phyloP scores from a whole-genome alignment of 2,113 vertebrate species.

The Antigone vipio region DNA sequence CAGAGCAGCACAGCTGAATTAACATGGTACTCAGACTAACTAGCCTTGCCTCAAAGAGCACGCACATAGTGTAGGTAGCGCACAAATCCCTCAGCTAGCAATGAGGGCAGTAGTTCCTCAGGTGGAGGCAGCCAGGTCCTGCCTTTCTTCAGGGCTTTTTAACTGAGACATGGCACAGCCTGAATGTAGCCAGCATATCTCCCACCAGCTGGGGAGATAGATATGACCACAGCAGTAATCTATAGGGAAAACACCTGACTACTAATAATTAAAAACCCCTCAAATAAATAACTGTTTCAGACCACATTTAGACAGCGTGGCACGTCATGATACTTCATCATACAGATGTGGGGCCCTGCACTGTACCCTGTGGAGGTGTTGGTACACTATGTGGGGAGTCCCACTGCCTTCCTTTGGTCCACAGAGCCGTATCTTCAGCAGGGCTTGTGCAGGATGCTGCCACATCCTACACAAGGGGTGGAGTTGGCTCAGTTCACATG shows the following conservation, averaged over 20 bases:
- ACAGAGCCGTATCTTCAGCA: not conserved
- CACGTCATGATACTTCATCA: too few species aligned
- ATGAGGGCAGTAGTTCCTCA: fast-evolving
- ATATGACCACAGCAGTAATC: too few species aligned
- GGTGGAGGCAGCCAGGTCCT: not conserved
- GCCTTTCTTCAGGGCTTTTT: not conserved
- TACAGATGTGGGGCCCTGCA: too few species aligned
- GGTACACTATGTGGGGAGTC: too few species aligned
- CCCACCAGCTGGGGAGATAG: too few species aligned
- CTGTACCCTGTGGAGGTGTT: not conserved
- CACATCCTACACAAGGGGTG: not conserved
- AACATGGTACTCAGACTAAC: not conserved
- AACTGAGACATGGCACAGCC: not conserved
- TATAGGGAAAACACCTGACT: too few species aligned
- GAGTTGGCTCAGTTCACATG: not conserved
- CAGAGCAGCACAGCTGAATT: not conserved
- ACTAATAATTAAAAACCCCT: too few species aligned
- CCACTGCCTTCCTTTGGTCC: not conserved
- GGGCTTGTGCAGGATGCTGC: not conserved
- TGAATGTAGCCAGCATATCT: too few species aligned
- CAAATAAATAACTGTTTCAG: too few species aligned
- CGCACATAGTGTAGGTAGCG: not conserved
- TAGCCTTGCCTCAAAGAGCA: not conserved
- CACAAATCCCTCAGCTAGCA: not conserved
- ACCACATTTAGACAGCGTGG: too few species aligned